phyloP scores from a whole-genome alignment of 1,140 invertebrate species.

The Ericerus pela region DNA sequence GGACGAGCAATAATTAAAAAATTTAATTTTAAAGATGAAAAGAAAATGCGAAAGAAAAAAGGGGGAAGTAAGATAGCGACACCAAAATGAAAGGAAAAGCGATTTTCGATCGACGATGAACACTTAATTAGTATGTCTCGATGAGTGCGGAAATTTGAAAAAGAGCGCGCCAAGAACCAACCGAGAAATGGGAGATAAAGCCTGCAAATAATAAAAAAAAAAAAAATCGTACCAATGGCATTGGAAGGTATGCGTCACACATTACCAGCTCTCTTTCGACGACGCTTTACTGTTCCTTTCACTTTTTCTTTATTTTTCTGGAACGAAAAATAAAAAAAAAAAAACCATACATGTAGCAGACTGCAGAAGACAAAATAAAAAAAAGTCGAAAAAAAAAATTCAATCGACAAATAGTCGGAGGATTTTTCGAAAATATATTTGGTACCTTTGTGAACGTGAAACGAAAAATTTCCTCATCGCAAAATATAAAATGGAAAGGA shows the following conservation, averaged over 20 bases:
- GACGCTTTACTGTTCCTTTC: background rate
- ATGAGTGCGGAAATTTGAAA: slow-evolving; percentile 1
- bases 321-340: background rate
- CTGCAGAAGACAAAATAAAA: background rate
- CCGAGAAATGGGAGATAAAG: slow-evolving; percentile 5
- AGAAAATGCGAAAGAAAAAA: too few relatives aligned
- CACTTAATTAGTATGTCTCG: too few relatives aligned
- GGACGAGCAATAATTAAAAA: too few relatives aligned
- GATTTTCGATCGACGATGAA: too few relatives aligned
- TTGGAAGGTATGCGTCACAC: background rate
- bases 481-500: too few relatives aligned
- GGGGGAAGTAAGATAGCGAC: too few relatives aligned
- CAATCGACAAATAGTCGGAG: background rate
- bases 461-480: too few relatives aligned
- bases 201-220: slow-evolving; percentile 7
- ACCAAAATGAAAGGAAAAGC: too few relatives aligned
- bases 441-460: too few relatives aligned
- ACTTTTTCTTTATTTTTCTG: background rate
- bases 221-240: too few relatives aligned
- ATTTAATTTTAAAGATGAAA: too few relatives aligned
- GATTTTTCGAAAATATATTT: too few relatives aligned
- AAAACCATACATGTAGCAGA: background rate
- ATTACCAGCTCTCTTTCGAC: slow-evolving; percentile 1
- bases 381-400: background rate
- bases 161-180: slow-evolving; percentile 1